These are phyloP conservation scores for Hydrochoerus hydrochaeris DNA, from an alignment of 2,113 vertebrate species.

Conservation along the genomic window DNA sequence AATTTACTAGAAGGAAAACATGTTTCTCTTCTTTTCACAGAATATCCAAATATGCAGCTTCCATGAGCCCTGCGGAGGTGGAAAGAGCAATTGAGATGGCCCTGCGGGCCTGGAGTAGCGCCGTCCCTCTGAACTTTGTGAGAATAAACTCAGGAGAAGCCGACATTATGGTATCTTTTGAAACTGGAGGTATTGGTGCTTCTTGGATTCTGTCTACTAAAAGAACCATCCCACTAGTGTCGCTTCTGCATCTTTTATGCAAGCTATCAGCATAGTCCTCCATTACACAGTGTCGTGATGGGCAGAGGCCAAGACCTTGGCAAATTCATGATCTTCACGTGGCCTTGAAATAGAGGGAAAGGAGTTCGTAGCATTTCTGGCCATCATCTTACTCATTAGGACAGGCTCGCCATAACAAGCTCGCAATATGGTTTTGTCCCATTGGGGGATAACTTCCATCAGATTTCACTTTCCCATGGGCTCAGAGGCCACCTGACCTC, in stretches of 20 bases:
- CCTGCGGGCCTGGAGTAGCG: conserved; percentile 75
- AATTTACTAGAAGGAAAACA: not conserved
- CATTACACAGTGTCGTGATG: rapidly evolving
- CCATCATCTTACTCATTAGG: not conserved
- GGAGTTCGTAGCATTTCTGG: not conserved
- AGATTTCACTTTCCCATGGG: not conserved
- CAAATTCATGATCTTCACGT: not conserved
- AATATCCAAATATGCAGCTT: conserved; percentile 71
- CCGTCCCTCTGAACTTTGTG: conserved; percentile 73
- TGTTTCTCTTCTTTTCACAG: conserved; percentile 54
- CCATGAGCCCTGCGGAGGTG: conserved; percentile 69
- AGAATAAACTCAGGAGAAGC: conserved; percentile 71
- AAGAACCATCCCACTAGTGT: not conserved
- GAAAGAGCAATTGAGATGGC: conserved; percentile 69
- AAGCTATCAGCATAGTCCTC: not conserved
- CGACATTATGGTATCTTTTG: conserved; percentile 78
- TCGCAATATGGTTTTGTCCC: not conserved
- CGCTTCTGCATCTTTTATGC: not conserved
- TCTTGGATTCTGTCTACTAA: not conserved
- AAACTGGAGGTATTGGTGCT: conserved; percentile 66
- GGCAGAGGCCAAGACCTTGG: not conserved
- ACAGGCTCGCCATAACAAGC: too few species aligned
- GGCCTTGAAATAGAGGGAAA: not conserved
- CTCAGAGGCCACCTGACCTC: not conserved
- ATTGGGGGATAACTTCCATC: not conserved